Base-by-base conservation (phyloP, 2,113 vertebrate species). In the Peromyscus maniculatus region DNA sequence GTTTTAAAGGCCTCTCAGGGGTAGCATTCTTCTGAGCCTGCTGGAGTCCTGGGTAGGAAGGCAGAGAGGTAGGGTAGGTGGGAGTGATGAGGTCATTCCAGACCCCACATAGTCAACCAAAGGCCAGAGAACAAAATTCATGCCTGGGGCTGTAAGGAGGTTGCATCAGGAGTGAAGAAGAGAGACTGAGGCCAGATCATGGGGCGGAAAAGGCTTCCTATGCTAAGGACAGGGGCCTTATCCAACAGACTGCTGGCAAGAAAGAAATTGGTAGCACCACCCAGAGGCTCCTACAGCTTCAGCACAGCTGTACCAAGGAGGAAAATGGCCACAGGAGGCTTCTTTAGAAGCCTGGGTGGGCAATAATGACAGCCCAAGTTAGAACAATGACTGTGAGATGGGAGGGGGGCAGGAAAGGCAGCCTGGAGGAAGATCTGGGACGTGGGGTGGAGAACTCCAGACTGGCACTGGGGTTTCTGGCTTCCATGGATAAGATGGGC, bases 71-170 rank as follows among this genome's bases (percentile, higher is more conserved):
- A 16, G 31, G 39, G 64, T 16, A 31, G 69, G 13, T 7, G 33
- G 19, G 24, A 5, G 12, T 15, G 31, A 62, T 31, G 39, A 78
- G 33, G 17, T 0, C 0, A 15, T n/a, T 55, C 3, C 31, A 13
- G 52, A 62, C 24, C 1, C 2, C 26, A 36, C 52, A 31, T 2
- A 1, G 43, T 7, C 1, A 43, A 26, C 17, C 71, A 31, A 78
- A 71, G 69, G 59, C 31, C 49, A 22, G 22, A 39, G 0, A 71
- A 55, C n/a, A 26, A 31, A 46, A 46, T 7, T 5, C 28, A 46
- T 1, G 26, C 13, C 46, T 28, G 87, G 55, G 16, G 3, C 1
- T 46, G 24, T 21, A 36, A 69, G 7, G 31, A 74, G 46, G 49
- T 12, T 19, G 12, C 24, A 31, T 39, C 16, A 16, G 31, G 39